Base-by-base conservation (phyloP, 2,888 invertebrate species). In the Ophonus ardosiacus region DNA sequence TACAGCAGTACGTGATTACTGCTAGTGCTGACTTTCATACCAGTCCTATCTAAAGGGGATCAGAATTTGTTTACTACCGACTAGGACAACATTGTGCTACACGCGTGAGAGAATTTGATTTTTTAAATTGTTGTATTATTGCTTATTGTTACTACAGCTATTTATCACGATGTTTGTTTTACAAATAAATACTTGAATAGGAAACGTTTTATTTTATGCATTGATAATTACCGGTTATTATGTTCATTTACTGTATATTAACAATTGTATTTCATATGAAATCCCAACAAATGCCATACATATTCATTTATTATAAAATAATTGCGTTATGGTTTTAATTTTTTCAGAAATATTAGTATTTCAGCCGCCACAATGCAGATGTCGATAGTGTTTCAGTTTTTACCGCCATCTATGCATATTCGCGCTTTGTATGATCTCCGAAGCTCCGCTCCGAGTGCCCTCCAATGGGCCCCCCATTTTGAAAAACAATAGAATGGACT, bases 31-130 rank as follows among this genome's bases (percentile, higher is more conserved):
- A 18, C 13, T 31, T 31, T 68, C 10, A 43, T 74, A 74, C 71
- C 24, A 31, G 38, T 38, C 40, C 18, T 74, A 74, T 74, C 71
- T 43, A 7, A 13, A 68, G 40, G 15, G 24, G 40, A 68, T 68
- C 68, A 63, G 63, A 13, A 63, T 63, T 63, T 18, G 63, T 51
- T 51, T 51, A 8, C 43, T 51, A 10, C 43, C 43, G 43, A 10
- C 43, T 13, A 8, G 43, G 13, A 51, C 43, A 51, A 51, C 43
- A 51, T 5, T 51, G 43, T 51, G 13, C 43, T 13, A 51, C 43
- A 51, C 43, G 43, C 43, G 43, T 51, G 43, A 51, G 43, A 51
- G 43, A 51, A 51, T 51, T 8, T 51, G 10, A 51, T 51, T 51
- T 51, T 51, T 51, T 51, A 51, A 13, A 51, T 51, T 8, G 13